phyloP scores from a whole-genome alignment of 2,113 vertebrate species.

The Romanogobio albipinnatus region DNA sequence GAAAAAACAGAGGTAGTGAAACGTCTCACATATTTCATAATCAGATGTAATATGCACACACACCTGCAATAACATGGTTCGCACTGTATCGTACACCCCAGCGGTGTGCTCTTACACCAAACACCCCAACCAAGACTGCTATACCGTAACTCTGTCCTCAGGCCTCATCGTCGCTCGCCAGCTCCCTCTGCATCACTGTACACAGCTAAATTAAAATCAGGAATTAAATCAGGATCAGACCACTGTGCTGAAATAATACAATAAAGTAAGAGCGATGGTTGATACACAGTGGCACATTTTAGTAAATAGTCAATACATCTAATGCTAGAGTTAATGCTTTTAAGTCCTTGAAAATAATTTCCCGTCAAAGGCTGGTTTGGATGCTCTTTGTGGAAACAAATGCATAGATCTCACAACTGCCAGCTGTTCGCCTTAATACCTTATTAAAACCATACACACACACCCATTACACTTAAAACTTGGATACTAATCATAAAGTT shows the following conservation, averaged over 20 bases:
- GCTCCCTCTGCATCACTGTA: conserved; percentile 16
- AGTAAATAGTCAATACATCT: conserved; percentile 12
- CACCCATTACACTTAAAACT: conserved; percentile 33
- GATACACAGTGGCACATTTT: conserved; percentile 4
- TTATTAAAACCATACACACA: conserved; percentile 17
- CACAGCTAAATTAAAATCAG: conserved; percentile 50
- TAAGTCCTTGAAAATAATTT: background rate
- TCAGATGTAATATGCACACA: conserved; percentile 67
- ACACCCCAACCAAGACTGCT: conserved; percentile 41
- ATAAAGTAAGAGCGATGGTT: background rate
- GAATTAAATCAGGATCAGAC: conserved; percentile 32
- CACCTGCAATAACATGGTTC: conserved; percentile 77
- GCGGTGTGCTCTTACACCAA: conserved; percentile 51
- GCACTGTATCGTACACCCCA: conserved; percentile 62
- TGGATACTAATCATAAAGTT: conserved; percentile 39
- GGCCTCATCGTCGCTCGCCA: conserved; percentile 28
- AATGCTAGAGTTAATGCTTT: conserved; percentile 1
- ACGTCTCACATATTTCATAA: conserved; percentile 72
- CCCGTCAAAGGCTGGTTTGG: background rate
- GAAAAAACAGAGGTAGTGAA: conserved; percentile 69
- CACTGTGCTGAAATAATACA: conserved; percentile 22
- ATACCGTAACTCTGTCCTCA: conserved; percentile 38
- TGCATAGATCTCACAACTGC: conserved; percentile 6
- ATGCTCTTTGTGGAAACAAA: conserved; percentile 11
- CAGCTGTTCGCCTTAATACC: conserved; percentile 27